These are phyloP conservation scores for Uloborus plumipes DNA, from an alignment of 2,888 invertebrate species.

Conservation along the genomic window DNA sequence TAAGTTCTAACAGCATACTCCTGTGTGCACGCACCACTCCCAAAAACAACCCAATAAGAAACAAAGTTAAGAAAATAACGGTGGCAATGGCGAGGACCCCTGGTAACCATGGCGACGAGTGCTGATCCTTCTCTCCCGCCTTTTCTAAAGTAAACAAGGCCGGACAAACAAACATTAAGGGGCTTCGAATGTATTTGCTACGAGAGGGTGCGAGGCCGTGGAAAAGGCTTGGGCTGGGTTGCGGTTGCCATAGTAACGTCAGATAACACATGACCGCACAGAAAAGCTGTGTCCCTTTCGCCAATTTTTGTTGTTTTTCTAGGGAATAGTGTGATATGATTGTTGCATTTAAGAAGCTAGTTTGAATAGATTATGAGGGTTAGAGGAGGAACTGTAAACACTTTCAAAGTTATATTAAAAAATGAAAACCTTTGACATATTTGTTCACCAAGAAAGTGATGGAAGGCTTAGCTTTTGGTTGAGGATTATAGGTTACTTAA, in stretches of 20 bases:
- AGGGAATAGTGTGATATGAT: not conserved
- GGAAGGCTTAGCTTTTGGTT: too few species aligned
- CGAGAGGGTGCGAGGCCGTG: not conserved
- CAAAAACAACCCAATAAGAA: conserved; percentile 62
- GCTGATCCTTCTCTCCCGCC: conserved; percentile 46
- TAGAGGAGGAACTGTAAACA: not conserved
- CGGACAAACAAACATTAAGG: conserved; percentile 61
- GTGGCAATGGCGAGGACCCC: not conserved
- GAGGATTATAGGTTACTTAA: too few species aligned
- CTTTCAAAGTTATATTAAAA: not conserved
- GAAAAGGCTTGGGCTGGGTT: conserved; percentile 11
- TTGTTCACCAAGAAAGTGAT: too few species aligned
- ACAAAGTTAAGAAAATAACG: conserved; percentile 60
- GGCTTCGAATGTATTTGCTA: conserved; percentile 50
- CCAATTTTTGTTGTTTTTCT: not conserved
- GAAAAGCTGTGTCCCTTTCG: conserved; percentile 8
- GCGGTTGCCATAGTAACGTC: conserved; percentile 46
- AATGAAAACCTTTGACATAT: not conserved
- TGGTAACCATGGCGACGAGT: conserved; percentile 27
- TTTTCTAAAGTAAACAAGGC: conserved; percentile 62
- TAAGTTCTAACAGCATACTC: conserved; percentile 41
- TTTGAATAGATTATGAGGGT: too few species aligned
- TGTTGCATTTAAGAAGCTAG: too few species aligned
- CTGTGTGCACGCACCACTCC: conserved; percentile 6
- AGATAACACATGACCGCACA: conserved; percentile 35